Conservation (phyloP, 2,113 vertebrate species). For the Ptyas mucosa region DNA sequence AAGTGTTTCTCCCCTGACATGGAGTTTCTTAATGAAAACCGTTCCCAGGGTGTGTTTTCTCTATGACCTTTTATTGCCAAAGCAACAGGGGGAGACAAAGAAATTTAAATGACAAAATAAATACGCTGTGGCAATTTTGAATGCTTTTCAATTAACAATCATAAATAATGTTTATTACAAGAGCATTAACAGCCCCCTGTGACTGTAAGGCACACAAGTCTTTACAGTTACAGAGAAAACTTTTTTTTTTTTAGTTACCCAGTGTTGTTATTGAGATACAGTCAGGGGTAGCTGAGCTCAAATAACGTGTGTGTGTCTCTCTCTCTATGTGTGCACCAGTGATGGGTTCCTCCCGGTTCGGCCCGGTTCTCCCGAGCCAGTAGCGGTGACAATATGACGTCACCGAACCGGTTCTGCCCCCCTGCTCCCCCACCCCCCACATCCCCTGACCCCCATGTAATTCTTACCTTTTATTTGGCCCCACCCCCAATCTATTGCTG, state of each 20-base stretch:
- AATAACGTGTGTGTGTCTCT: not conserved
- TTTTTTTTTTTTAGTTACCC: not conserved
- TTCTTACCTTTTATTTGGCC: too few species aligned
- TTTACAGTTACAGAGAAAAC: not conserved
- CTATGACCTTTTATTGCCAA: constrained; percentile 25
- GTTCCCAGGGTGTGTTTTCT: constrained; percentile 19
- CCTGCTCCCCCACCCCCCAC: too few species aligned
- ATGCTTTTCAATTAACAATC: constrained; percentile 40
- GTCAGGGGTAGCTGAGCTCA: not conserved
- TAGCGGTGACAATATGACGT: too few species aligned
- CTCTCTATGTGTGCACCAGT: rapidly evolving
- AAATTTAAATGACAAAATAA: constrained; percentile 51
- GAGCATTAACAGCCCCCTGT: constrained; percentile 26
- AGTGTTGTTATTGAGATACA: not conserved
- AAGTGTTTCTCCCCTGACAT: constrained; percentile 24
- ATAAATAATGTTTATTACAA: constrained; percentile 40
- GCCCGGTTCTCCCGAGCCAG: too few species aligned
- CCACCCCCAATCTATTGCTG: too few species aligned
- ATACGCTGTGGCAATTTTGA: constrained; percentile 40
- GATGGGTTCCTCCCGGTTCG: too few species aligned
- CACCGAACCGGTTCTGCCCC: too few species aligned
- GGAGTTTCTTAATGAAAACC: constrained; percentile 43
- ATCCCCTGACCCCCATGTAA: too few species aligned
- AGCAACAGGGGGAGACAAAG: constrained; percentile 16
- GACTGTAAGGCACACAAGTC: not conserved